Evolutionary conservation across 2,113 vertebrate genomes (phyloP).

Genomic region (Xenotilapia flavipinnis): DNA sequence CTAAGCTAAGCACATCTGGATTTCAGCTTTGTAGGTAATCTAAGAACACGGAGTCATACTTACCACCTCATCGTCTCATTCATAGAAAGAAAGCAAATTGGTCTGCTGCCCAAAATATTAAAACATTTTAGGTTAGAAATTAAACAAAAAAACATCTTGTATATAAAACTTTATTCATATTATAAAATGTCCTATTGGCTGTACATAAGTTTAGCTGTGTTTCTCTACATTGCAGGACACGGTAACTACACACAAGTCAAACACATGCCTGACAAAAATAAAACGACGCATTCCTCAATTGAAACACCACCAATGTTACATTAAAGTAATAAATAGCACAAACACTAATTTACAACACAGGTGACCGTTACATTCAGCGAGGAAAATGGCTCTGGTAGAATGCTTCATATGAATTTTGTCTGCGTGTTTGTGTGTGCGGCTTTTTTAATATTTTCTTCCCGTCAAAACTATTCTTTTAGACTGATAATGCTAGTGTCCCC

Average conservation of each 20-base stretch:
- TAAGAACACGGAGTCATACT: not conserved
- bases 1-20: not conserved
- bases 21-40: not conserved
- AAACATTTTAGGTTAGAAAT: not conserved
- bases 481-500: not conserved
- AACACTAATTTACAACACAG: conserved; percentile 22
- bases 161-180: conserved; percentile 82
- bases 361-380: conserved; percentile 11
- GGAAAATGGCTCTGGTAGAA: not conserved
- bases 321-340: not conserved
- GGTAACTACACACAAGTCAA: conserved; percentile 44
- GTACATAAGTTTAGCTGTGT: conserved; percentile 26
- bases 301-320: conserved; percentile 18
- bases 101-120: not conserved
- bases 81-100: not conserved
- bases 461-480: not conserved
- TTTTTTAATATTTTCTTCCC: not conserved
- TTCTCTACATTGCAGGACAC: conserved; percentile 42
- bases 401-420: not conserved
- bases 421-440: not conserved
- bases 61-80: not conserved
- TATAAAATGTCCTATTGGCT: conserved; percentile 79
- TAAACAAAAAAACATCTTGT: not conserved
- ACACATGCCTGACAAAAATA: conserved; percentile 37
- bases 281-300: not conserved